Percentiles rank a stretch among this genome's conserved stretches.
Evolutionary conservation across 2,888 invertebrate species (phyloP).

Genomic region (Drosophila planitibia): DNA sequence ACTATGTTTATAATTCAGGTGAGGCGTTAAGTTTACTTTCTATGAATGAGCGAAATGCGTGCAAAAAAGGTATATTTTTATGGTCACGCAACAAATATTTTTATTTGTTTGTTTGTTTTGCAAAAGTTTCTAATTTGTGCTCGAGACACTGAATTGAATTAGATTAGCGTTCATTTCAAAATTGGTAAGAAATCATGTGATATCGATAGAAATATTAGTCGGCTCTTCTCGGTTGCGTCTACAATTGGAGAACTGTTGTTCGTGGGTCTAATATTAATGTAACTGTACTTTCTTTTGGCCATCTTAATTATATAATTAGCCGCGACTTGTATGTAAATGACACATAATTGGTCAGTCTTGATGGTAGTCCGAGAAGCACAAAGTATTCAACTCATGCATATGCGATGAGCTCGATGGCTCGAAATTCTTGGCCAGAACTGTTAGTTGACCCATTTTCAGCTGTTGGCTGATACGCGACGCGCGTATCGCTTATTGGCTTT

Average conservation of each 20-base stretch:
- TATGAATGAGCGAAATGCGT: slow-evolving; percentile 47
- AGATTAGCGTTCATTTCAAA: slow-evolving; percentile 29
- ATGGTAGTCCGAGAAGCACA: slow-evolving; percentile 19
- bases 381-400: slow-evolving; percentile 61
- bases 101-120: slow-evolving; percentile 57
- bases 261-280: slow-evolving; percentile 52
- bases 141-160: slow-evolving; percentile 39
- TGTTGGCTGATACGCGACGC: slow-evolving; percentile 12
- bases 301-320: slow-evolving; percentile 59
- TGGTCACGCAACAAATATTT: slow-evolving; percentile 47
- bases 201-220: neutral
- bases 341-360: slow-evolving; percentile 53
- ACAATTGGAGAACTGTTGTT: slow-evolving; percentile 27
- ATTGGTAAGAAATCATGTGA: neutral
- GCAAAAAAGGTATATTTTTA: slow-evolving; percentile 48
- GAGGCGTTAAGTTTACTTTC: slow-evolving; percentile 66
- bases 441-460: slow-evolving; percentile 68
- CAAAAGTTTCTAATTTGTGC: slow-evolving; percentile 60
- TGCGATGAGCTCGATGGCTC: slow-evolving; percentile 57
- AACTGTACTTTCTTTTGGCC: slow-evolving; percentile 59
- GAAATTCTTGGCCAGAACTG: slow-evolving; percentile 61
- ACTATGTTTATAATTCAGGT: slow-evolving; percentile 55
- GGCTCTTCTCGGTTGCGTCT: neutral
- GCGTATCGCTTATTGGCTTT: slow-evolving; percentile 20
- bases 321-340: slow-evolving; percentile 41